Conservation (phyloP, 2,113 vertebrate genomes). For the Gasterosteus nipponicus region DNA sequence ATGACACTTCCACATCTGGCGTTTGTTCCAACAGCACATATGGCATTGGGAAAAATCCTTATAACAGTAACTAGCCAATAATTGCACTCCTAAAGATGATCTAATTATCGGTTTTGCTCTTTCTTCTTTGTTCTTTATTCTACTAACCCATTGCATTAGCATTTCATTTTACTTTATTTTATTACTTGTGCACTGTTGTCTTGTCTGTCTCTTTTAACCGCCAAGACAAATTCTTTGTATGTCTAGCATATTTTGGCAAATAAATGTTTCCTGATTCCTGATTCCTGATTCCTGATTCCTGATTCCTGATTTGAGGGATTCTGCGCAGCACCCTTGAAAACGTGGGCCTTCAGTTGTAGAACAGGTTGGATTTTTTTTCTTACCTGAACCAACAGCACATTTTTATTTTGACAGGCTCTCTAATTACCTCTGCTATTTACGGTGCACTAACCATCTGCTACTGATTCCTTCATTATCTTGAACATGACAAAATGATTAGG, state of each 20-base stretch:
- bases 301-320: too few relatives aligned
- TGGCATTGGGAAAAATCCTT: constrained; percentile 36
- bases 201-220: too few relatives aligned
- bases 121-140: too few relatives aligned
- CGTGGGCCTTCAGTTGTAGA: constrained; percentile 63
- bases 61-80: constrained; percentile 43
- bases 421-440: constrained; percentile 92
- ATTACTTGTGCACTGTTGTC: too few relatives aligned
- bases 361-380: constrained; percentile 48
- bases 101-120: constrained; percentile 49
- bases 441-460: constrained; percentile 83
- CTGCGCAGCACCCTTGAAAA: constrained; percentile 43
- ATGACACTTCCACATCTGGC: constrained; percentile 41
- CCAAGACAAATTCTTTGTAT: too few relatives aligned
- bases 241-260: too few relatives aligned
- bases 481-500: constrained; percentile 92
- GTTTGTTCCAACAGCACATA: constrained; percentile 39
- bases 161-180: too few relatives aligned
- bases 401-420: constrained; percentile 84
- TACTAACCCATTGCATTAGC: too few relatives aligned
- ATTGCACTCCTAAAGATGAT: constrained; percentile 43
- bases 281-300: too few relatives aligned
- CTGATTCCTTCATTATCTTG: constrained; percentile 92
- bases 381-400: constrained; percentile 72
- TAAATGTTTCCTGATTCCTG: too few relatives aligned